These are phyloP conservation scores for Caenorhabditis sp. DNA, from an alignment of 2,888 invertebrate genomes.

Conservation along the genomic window DNA sequence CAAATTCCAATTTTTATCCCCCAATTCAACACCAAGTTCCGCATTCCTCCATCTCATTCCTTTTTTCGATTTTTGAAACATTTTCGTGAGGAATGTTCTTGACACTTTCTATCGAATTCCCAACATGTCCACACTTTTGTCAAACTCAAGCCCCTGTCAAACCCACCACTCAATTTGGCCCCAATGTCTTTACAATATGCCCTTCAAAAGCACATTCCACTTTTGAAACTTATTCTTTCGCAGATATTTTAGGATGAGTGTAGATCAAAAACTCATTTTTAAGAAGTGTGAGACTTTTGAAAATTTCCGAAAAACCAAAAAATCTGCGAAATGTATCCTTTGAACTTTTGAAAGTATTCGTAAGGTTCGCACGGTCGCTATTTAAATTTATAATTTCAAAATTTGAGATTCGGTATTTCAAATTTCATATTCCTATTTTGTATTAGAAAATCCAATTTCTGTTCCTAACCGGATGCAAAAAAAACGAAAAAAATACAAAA, in stretches of 20 bases:
- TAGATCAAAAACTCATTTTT: neutral
- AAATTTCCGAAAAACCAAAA: conserved; percentile 9
- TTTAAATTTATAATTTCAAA: neutral
- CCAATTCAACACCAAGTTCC: neutral
- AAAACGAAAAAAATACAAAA: conserved; percentile 5
- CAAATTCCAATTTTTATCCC: too few species aligned
- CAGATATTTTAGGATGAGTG: neutral
- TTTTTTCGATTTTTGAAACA: conserved; percentile 23
- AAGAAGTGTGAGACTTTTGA: neutral
- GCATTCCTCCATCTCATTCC: conserved; percentile 8
- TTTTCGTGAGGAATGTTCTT: conserved; percentile 42
- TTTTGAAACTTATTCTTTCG: neutral
- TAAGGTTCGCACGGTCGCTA: too few species aligned
- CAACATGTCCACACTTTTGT: conserved; percentile 43
- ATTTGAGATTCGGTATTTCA: neutral
- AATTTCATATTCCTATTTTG: neutral
- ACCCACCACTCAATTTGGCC: conserved; percentile 25
- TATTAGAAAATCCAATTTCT: too few species aligned
- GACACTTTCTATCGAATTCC: conserved; percentile 26
- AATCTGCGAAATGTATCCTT: neutral
- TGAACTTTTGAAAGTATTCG: too few species aligned
- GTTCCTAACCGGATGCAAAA: neutral
- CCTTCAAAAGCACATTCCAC: conserved; percentile 44
- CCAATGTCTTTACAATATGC: conserved; percentile 2
- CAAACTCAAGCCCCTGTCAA: conserved; percentile 26